These are phyloP conservation scores for Drosophila parvula DNA, from an alignment of 1,140 invertebrate species.

Conservation along the genomic window DNA sequence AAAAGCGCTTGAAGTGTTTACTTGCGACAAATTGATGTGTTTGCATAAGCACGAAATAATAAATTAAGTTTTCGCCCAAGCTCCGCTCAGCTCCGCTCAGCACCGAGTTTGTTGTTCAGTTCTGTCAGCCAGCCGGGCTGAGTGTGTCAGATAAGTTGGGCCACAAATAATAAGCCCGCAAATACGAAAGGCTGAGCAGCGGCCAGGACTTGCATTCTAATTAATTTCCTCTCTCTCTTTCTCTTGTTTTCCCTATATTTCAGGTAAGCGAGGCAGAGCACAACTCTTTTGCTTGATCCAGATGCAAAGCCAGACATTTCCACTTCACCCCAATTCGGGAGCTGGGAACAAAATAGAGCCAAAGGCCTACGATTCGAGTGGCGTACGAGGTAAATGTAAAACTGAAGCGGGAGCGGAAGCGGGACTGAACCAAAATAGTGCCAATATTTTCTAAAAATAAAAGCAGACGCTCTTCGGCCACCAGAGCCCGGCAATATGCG, in stretches of 20 bases:
- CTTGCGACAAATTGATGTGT: slow-evolving; percentile 81
- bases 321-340: slow-evolving; percentile 25
- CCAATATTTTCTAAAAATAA: slow-evolving; percentile 82
- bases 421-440: slow-evolving; percentile 40
- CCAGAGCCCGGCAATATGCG: slow-evolving; percentile 68
- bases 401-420: slow-evolving; percentile 30
- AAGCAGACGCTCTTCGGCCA: slow-evolving; percentile 65
- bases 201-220: slow-evolving; percentile 33
- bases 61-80: slow-evolving; percentile 65
- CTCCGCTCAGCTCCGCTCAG: not conserved
- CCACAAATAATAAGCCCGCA: slow-evolving; percentile 26
- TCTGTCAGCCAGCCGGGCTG: not conserved
- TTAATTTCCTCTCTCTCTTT: slow-evolving; percentile 37
- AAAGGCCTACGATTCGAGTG: slow-evolving; percentile 41
- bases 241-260: slow-evolving; percentile 20
- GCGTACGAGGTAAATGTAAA: slow-evolving; percentile 58
- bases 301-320: slow-evolving; percentile 37
- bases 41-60: slow-evolving; percentile 77
- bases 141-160: slow-evolving; percentile 36
- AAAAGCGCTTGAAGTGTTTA: slow-evolving; percentile 79
- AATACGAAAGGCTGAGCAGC: slow-evolving; percentile 5
- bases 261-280: slow-evolving; percentile 43
- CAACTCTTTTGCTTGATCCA: slow-evolving; percentile 13
- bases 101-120: slow-evolving; percentile 9
- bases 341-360: slow-evolving; percentile 15